Base-by-base conservation (phyloP, 2,113 vertebrate species). In the Picathartes gymnocephalus region DNA sequence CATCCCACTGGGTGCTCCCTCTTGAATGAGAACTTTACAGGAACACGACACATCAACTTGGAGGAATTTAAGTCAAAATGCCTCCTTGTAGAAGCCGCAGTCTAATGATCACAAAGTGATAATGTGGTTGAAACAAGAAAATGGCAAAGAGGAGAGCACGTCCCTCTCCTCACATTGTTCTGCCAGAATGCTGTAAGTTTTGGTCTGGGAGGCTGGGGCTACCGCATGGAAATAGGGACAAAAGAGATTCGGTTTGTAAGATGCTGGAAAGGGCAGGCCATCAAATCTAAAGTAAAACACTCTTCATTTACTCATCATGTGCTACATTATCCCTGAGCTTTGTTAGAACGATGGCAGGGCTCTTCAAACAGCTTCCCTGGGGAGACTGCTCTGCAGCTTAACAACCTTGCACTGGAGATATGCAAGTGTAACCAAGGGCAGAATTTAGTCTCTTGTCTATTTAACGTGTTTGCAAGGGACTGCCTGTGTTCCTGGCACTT, bases 401-500 rank as follows among this genome's bases (percentile, higher is more conserved):
- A 95, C 90, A 93, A 65, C 86, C 76, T 91, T 78, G 88, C 82
- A 39, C 48, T 35, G 68, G 88, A 88, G 94, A 95, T 86, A 86
- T 51, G 86, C 92, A 95, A 83, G 81, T 64, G 69, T 78, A 93
- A 95, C 90, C 82, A n/a, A 70, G 90, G 93, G 87, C 92, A 88
- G 90, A 92, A 93, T 96, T 94, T 53, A 95, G 69, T 81, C 92
- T 73, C 64, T 87, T 93, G 82, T 92, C 93, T 95, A 69, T 45
- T 95, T 90, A 91, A 81, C 1, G 1, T 51, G 42, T 78, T 93
- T 92, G 73, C 4, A 0, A 94, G 87, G 47, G 78, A 57, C 39
- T 65, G 30, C 25, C 22, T 71, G 81, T 51, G 60, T 83, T 96
- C 64, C 74, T 83, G 72, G 76, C 82, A 92, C 92, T 90, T 96